Evolutionary conservation across 2,113 vertebrate genomes (phyloP).

Genomic region (Trogon surrucura): DNA sequence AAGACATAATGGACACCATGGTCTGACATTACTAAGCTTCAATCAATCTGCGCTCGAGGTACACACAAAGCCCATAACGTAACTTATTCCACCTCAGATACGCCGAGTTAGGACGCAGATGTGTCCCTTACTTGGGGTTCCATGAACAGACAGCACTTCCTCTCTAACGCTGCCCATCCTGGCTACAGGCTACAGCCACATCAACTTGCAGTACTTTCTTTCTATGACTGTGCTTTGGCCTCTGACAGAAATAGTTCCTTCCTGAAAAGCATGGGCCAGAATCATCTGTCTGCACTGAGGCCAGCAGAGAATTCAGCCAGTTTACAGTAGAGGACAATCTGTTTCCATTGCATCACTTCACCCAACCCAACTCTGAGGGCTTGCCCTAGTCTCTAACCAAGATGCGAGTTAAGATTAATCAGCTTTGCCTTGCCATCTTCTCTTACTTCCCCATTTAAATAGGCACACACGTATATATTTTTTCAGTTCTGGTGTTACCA

Average conservation of each 20-base stretch:
- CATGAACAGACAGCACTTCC: not conserved
- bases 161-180: not conserved
- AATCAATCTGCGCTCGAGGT: not conserved
- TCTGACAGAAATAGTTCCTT: not conserved
- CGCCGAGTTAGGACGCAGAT: not conserved
- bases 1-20: fast-evolving
- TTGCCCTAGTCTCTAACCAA: not conserved
- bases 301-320: not conserved
- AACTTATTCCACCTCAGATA: not conserved
- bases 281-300: not conserved
- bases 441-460: not conserved
- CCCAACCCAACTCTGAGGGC: not conserved
- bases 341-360: not conserved
- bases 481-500: not conserved
- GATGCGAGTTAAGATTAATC: not conserved
- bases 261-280: not conserved
- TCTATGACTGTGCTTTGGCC: not conserved
- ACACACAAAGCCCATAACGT: not conserved
- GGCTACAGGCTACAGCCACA: not conserved
- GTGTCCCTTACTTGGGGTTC: not conserved
- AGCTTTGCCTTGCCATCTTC: not conserved
- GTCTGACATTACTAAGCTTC: not conserved
- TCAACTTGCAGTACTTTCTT: not conserved
- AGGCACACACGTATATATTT: not conserved
- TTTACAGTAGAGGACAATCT: not conserved